Conservation (phyloP, 2,113 vertebrate species). For the Tympanuchus pallidicinctus region DNA sequence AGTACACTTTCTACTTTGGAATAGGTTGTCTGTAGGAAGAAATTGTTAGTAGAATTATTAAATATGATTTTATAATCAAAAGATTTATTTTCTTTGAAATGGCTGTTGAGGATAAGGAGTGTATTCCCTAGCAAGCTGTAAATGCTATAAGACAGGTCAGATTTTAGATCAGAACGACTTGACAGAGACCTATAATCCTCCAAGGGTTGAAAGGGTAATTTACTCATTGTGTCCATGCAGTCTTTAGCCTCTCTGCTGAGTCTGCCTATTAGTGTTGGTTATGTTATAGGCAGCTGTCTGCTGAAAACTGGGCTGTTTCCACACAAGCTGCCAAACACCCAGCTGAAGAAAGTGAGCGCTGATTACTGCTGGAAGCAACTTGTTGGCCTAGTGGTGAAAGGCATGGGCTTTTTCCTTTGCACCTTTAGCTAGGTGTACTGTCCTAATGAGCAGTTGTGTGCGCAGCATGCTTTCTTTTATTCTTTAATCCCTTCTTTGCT, state of each 20-base stretch:
- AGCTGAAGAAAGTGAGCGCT: background rate
- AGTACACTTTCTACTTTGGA: background rate
- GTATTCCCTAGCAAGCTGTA: background rate
- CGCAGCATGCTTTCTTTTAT: background rate
- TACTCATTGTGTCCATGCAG: background rate
- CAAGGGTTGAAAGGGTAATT: constrained; percentile 13
- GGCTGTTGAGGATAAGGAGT: background rate
- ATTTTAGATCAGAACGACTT: constrained; percentile 28
- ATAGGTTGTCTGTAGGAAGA: background rate
- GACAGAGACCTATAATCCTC: constrained; percentile 34
- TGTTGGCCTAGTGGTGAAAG: background rate
- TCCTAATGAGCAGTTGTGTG: background rate
- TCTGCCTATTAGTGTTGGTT: background rate
- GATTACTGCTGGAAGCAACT: background rate
- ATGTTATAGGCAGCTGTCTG: background rate
- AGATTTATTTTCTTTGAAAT: background rate
- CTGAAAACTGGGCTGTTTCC: background rate
- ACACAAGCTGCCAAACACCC: background rate
- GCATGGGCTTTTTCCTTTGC: background rate
- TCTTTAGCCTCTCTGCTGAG: constrained; percentile 17
- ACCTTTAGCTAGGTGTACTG: background rate
- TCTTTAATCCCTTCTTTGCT: background rate
- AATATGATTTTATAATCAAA: background rate
- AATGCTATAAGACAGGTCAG: constrained; percentile 4
- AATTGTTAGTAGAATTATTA: background rate